Evolutionary conservation across 2,797 vertebrate genomes (phyloP).

Genomic region (Ibycter americanus): DNA sequence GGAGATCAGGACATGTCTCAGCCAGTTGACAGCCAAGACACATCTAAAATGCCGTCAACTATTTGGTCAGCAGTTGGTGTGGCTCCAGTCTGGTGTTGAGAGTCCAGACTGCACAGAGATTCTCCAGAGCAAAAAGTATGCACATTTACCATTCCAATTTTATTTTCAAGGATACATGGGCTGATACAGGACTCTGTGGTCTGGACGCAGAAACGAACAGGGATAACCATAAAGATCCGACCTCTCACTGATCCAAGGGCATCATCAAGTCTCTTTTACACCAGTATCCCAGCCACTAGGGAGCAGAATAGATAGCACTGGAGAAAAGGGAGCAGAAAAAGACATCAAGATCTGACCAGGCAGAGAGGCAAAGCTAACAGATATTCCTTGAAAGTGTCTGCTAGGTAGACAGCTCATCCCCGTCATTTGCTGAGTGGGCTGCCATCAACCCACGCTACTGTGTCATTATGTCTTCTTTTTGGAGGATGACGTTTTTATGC

Average conservation of each 20-base stretch:
- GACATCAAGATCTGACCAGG: neutral
- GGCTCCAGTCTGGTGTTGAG: neutral
- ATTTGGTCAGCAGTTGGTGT: neutral
- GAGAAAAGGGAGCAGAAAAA: neutral
- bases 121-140: neutral
- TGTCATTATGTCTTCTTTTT: neutral
- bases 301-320: neutral
- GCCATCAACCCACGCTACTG: neutral
- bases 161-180: neutral
- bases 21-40: neutral
- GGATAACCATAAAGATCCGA: neutral
- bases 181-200: neutral
- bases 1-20: neutral
- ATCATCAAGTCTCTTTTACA: neutral
- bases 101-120: neutral
- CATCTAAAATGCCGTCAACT: neutral
- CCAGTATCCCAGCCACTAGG: fast-evolving
- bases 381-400: neutral
- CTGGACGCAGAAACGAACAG: neutral
- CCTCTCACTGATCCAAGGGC: neutral
- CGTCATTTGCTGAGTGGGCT: neutral
- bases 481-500: neutral
- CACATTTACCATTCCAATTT: fast-evolving
- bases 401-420: neutral
- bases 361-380: neutral